Base-by-base conservation (phyloP, 2,888 invertebrate genomes). In the Sericinus montela region DNA sequence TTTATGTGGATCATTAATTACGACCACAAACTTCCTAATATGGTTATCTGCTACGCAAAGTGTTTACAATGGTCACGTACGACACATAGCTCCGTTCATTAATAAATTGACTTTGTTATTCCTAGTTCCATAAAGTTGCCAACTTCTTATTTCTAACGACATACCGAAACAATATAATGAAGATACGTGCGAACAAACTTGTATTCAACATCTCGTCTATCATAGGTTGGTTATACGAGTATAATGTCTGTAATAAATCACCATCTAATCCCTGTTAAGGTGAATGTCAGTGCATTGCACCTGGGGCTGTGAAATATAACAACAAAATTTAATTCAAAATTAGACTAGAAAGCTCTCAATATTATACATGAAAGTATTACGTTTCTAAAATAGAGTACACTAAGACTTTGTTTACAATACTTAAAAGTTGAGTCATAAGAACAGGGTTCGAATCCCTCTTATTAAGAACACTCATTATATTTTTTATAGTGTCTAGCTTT, bases 181-280 rank as follows among this genome's bases (percentile, higher is more conserved):
- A 25, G 6, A 25, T 25, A 25, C 25, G 7, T 25, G 25, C 25
- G 25, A 25, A 25, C 8, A 5, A 19, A 25, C 8, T 25, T 7
- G 1, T 8, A 25, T 8, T 8, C 8, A 19, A 13, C 34, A 39
- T 30, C 10, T 30, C 25, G 32, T 48, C 34, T 38, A 48, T 42
- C 14, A 19, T 19, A 5, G 19, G 19, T 19, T 19, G 19, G 5
- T 3, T 19, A 48, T 32, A 32, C 10, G 38, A 10, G 25, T 28
- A 39, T 44, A 49, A 44, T 39, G 40, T 35, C 28, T 29, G 35
- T 6, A 49, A 44, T 49, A 39, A 11, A 49, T 49, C 44, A 40
- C 44, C 44, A 39, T 34, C 28, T 49, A 44, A 49, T 45, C 49
- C 49, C 10, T 29, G 35, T 49, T 49, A 35, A 43, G 39, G 35